Evolutionary conservation across 2,113 vertebrate genomes (phyloP), one percentile per base, ranked within the genome.

Genomic region (Oncorhynchus gorbuscha): DNA sequence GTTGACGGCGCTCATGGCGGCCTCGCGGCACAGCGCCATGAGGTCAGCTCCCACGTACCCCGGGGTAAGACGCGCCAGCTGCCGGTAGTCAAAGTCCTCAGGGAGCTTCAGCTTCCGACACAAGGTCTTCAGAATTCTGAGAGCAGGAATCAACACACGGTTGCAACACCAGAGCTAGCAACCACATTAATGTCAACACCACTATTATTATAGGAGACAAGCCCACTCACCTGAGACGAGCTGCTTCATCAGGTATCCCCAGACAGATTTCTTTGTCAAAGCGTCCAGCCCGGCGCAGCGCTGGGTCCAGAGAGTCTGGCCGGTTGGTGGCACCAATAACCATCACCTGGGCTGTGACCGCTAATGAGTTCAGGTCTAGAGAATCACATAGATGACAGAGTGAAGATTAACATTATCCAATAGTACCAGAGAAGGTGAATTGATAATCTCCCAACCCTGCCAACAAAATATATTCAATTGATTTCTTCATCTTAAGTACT

Each of bases 321-420:
- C 98, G 93, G 91, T 99, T 99, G 6, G 97, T 99, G 78, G 98
- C 97, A 0, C 98, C 98, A 0, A 99, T 96, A 69, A 99, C 95
- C 75, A 99, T 87, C 5, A 99, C 94, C 79, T 94, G 97, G 30
- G 95, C 92, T 0, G 88, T 93, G 22, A 91, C 83, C 6, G 92
- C 80, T 85, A 93, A 20, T 0, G 92, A 94, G 84, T 95, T 98
- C 83, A 99, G 74, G 72, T 99, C 98, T 99, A 82, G 5, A 39
- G 32, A 72, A 45, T 77, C 32, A 32, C 71, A 22, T 16, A 81
- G 24, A 69, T 9, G 48, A 5, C 55, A 11, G 28, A 9, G 9
- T 24, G 14, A 14, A 4, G 8, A 9, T 1, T 28, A 30, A 49
- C 20, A 2, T 32, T 18, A 62, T 4, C 28, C 11, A 35, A 28